Percentiles rank a stretch among this genome's conserved stretches.
phyloP scores from a whole-genome alignment of 2,113 vertebrate genomes.

The Notarius quadriscutis region DNA sequence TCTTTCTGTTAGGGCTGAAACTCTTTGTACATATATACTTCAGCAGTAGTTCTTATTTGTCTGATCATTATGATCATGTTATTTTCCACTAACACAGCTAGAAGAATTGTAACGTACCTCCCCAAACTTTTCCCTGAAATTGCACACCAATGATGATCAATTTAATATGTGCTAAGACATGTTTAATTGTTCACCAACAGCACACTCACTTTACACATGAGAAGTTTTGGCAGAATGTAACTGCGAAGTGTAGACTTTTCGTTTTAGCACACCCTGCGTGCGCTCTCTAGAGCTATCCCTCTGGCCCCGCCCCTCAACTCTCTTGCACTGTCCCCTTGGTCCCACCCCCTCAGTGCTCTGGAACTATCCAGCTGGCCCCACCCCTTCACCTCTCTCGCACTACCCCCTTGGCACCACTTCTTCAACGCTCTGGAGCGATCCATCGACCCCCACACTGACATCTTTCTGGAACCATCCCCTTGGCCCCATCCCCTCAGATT shows the following conservation, averaged over 20 bases:
- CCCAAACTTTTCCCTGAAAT: neutral
- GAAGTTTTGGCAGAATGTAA: neutral
- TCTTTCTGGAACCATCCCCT: neutral
- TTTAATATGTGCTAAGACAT: too few relatives aligned
- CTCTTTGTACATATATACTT: neutral
- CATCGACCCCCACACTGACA: neutral
- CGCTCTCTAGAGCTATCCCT: neutral
- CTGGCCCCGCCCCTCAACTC: neutral
- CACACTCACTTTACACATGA: neutral
- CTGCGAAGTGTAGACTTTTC: neutral
- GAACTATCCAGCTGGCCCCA: neutral
- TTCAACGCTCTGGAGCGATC: neutral
- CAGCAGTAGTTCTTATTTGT: neutral
- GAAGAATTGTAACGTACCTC: neutral
- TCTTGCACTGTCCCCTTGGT: neutral
- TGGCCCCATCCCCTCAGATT: neutral
- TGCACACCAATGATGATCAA: neutral
- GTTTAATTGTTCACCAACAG: neutral
- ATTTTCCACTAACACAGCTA: neutral
- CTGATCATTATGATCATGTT: neutral
- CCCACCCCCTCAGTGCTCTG: neutral
- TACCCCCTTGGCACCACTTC: neutral
- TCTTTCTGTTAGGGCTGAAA: neutral
- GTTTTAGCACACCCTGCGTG: neutral
- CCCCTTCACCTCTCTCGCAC: neutral